Percentiles rank a stretch among this genome's conserved stretches.
Evolutionary conservation across 1,140 invertebrate species (phyloP).

Genomic region (Asobara japonica): DNA sequence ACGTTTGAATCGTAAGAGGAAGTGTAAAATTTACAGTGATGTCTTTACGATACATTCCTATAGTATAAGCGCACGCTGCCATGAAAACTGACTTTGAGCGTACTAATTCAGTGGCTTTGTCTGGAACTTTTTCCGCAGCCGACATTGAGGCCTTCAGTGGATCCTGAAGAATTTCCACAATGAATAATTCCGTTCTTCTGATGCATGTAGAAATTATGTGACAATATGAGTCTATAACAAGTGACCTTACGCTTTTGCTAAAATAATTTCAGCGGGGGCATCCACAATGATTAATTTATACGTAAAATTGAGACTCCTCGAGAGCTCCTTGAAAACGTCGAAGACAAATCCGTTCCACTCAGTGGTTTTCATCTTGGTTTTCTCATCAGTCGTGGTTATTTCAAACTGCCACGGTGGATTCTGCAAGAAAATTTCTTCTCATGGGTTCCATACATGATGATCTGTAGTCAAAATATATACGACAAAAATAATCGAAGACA

Average conservation of each 20-base stretch:
- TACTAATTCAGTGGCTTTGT: conserved; percentile 57
- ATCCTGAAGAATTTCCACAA: no score
- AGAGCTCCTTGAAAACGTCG: conserved; percentile 82
- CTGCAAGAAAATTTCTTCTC: conserved; percentile 62
- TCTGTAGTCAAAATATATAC: no score
- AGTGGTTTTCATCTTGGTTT: conserved; percentile 61
- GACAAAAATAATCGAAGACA: no score
- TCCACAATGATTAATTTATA: conserved; percentile 54
- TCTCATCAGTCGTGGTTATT: conserved; percentile 70
- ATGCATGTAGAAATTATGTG: no score
- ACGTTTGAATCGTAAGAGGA: conserved; percentile 80
- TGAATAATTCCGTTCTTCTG: no score
- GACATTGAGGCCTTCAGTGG: conserved; percentile 34
- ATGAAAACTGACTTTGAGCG: conserved; percentile 71
- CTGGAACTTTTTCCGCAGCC: conserved; percentile 56
- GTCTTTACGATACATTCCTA: conserved; percentile 70
- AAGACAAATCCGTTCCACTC: conserved; percentile 78
- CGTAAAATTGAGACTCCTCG: conserved; percentile 84
- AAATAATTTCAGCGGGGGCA: not conserved
- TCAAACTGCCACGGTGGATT: conserved; percentile 83
- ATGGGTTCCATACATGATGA: no score
- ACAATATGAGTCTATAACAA: no score
- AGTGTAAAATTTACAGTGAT: conserved; percentile 80
- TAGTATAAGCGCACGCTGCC: conserved; percentile 77
- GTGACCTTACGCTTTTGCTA: conserved; percentile 11